Base-by-base conservation (phyloP, 64 coral and sea anemone genomes). In the Hydrozoanthus tunicans region DNA sequence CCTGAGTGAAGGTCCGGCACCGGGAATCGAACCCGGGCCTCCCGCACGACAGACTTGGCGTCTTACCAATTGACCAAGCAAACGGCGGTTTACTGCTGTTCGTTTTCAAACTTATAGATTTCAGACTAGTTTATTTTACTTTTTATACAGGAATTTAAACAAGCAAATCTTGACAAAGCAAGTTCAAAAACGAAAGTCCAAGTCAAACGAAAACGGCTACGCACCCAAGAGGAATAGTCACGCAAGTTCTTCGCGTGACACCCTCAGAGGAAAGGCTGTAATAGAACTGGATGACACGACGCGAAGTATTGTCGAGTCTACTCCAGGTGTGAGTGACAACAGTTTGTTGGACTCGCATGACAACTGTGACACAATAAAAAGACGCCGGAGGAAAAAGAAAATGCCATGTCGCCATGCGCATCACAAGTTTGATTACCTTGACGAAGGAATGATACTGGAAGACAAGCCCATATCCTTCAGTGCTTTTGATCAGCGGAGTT, bases 361-460 rank as follows among this genome's bases (percentile, higher is more conserved):
- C 7, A n/a, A 9, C 17, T 73, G 70, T 58, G 24, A 56, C 10
- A 70, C 55, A 43, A 88, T 56, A 74, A 88, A 53, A 51, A 75
- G 59, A 75, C 68, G 84, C 53, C 54, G 84, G 55, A 74, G 84
- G 59, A 88, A 88, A 15, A 88, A 88, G 70, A 88, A 88, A 73
- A 67, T 88, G 2, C 84, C 84, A 1, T 88, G 84, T 13, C 51
- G 84, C 5, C 84, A 69, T 10, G 53, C 20, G 12, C 84, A 88
- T 74, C 84, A 88, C 11, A 53, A 88, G 9, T 88, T 88, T 51
- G 70, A 88, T 24, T 88, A 88, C 55, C 70, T 17, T 43, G 84
- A 88, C 9, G 84, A 88, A 23, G 84, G 84, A 11, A 88, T 88
- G 20, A 73, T 88, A 56, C 26, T 88, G 2, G 84, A 88, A 7